These are phyloP conservation scores for Notamacropus eugenii DNA, from an alignment of 2,797 vertebrate species.

Conservation along the genomic window DNA sequence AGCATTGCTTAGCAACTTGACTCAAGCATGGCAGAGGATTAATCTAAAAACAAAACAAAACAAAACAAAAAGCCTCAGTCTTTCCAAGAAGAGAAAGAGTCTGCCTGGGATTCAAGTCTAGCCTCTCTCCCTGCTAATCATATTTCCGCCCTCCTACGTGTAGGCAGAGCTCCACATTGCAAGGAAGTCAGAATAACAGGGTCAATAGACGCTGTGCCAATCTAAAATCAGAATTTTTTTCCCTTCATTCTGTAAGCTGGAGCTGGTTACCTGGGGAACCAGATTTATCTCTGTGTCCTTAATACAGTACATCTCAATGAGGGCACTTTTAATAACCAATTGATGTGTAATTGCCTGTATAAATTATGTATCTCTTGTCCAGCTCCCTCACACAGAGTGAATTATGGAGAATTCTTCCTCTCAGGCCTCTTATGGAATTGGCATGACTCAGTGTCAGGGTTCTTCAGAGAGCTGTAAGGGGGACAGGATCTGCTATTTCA, in stretches of 20 bases:
- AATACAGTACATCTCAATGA: constrained; percentile 80
- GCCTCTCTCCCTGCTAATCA: neutral
- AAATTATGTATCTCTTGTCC: constrained; percentile 84
- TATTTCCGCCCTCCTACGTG: neutral
- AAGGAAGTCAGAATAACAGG: constrained; percentile 50
- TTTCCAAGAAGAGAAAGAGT: constrained; percentile 44
- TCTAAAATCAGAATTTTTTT: constrained; percentile 74
- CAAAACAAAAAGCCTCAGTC: constrained; percentile 5
- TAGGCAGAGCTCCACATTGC: neutral
- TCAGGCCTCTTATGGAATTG: constrained; percentile 11
- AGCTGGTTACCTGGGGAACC: constrained; percentile 85
- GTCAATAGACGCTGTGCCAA: constrained; percentile 47
- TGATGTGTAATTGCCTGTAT: constrained; percentile 86
- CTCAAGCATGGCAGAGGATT: neutral
- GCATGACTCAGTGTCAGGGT: constrained; percentile 25
- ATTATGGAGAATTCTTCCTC: constrained; percentile 79
- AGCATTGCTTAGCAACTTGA: neutral
- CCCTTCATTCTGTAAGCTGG: constrained; percentile 41
- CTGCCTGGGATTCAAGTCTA: neutral
- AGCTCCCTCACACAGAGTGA: constrained; percentile 70
- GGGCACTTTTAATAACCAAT: constrained; percentile 87
- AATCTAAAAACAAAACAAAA: neutral
- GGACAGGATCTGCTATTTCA: constrained; percentile 28
- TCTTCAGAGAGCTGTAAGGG: constrained; percentile 51
- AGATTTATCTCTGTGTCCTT: constrained; percentile 84